Conservation (phyloP, 2,797 vertebrate genomes). For the Danio jaintianensis region DNA sequence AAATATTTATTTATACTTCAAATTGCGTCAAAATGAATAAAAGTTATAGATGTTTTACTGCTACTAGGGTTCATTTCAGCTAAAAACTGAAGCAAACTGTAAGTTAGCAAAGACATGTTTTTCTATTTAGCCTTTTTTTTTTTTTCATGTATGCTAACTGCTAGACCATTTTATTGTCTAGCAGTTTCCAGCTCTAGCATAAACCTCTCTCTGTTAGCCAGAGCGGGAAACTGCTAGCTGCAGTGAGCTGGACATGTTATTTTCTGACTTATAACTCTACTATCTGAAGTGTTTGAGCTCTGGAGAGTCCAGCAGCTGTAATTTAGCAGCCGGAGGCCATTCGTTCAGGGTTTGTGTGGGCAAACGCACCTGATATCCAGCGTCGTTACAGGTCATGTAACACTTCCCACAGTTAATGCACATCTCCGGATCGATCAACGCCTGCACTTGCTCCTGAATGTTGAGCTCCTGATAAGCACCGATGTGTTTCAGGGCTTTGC, state of each 20-base stretch:
- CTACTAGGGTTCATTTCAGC: too few relatives aligned
- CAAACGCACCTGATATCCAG: slow-evolving; percentile 86
- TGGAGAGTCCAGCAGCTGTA: slow-evolving; percentile 38
- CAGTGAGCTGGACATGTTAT: background rate
- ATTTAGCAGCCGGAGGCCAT: slow-evolving; percentile 20
- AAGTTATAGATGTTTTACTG: too few relatives aligned
- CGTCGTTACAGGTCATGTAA: slow-evolving; percentile 92
- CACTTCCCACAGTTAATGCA: slow-evolving; percentile 95
- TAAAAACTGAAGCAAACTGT: too few relatives aligned
- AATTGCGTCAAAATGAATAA: too few relatives aligned
- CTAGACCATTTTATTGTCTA: too few relatives aligned
- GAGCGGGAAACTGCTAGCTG: background rate
- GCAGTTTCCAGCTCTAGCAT: background rate
- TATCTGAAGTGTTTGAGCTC: background rate
- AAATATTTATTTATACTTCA: too few relatives aligned
- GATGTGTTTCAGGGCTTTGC: slow-evolving; percentile 85
- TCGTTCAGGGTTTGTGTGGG: slow-evolving; percentile 40
- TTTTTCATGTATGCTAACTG: too few relatives aligned
- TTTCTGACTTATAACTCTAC: background rate
- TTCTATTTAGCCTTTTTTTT: too few relatives aligned
- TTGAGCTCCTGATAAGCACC: slow-evolving; percentile 87
- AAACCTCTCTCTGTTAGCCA: background rate
- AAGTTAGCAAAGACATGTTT: too few relatives aligned
- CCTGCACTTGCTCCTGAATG: slow-evolving; percentile 86
- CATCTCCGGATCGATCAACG: slow-evolving; percentile 92